phyloP scores from a whole-genome alignment of 1,140 invertebrate species.

The Pygmarrhopalites habei region DNA sequence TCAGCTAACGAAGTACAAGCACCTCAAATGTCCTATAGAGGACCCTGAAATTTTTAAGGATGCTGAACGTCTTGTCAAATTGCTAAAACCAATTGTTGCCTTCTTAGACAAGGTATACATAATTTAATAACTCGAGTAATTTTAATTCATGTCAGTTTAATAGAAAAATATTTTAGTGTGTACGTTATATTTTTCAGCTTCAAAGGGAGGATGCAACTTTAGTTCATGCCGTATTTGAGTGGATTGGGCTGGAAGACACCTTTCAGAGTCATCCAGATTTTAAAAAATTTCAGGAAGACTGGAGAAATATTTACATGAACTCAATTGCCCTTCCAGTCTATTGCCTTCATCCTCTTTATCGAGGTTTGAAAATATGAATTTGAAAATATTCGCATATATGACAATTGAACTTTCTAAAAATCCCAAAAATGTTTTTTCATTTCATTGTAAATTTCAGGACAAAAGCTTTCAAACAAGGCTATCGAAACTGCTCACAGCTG shows the following conservation, averaged over 20 bases:
- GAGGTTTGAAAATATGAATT: no score
- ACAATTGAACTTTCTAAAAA: no score
- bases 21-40: background rate
- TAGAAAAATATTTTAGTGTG: no score
- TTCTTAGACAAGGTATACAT: background rate
- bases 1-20: constrained; percentile 20
- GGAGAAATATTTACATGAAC: background rate
- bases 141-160: background rate
- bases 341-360: background rate
- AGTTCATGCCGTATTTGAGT: background rate
- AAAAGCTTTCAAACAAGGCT: background rate
- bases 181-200: background rate
- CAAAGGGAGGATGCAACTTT: background rate
- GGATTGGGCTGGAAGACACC: background rate
- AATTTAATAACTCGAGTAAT: background rate
- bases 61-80: background rate
- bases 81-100: background rate
- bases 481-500: background rate
- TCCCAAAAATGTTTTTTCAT: no score
- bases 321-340: background rate
- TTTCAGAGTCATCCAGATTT: background rate
- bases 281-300: background rate
- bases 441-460: background rate
- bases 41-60: background rate
- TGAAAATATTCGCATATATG: no score